A percentile compares a stretch with the other conserved stretches of the same genome.
Evolutionary conservation across 2,888 invertebrate genomes (phyloP).

Genomic region (Mactromeris polynyma): DNA sequence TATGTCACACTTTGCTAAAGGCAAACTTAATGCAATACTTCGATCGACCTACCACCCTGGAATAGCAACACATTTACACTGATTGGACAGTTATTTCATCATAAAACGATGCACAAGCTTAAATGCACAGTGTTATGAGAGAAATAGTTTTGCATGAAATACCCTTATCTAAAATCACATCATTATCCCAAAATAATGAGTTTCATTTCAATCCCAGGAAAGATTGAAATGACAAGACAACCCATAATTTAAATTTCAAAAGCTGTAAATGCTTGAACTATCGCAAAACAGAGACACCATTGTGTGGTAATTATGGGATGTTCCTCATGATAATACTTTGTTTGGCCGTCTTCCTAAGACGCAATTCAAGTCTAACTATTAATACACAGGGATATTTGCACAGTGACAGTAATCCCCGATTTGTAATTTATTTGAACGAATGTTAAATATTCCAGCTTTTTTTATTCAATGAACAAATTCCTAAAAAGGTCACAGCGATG

Average conservation of each 20-base stretch:
- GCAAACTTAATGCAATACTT: no score
- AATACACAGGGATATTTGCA: slow-evolving; percentile 26
- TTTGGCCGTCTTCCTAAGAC: background rate
- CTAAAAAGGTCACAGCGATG: slow-evolving; percentile 11
- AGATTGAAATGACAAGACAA: slow-evolving; percentile 32
- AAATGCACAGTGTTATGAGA: background rate
- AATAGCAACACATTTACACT: no score
- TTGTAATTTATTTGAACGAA: slow-evolving; percentile 8
- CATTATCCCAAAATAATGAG: slow-evolving; percentile 19
- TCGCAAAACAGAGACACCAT: slow-evolving; percentile 25
- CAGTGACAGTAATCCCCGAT: slow-evolving; percentile 24
- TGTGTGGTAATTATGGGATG: slow-evolving; percentile 32
- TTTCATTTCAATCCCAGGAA: background rate
- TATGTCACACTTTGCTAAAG: no score
- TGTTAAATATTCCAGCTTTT: slow-evolving; percentile 26
- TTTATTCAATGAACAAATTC: slow-evolving; percentile 4
- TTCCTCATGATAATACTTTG: background rate
- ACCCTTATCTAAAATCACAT: background rate
- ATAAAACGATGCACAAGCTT: no score
- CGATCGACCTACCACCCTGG: no score
- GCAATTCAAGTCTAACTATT: background rate
- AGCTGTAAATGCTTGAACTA: slow-evolving; percentile 28
- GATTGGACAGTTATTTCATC: no score
- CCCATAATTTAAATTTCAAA: slow-evolving; percentile 16
- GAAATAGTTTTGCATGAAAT: background rate